Evolutionary conservation across 1,140 invertebrate genomes (phyloP).

Genomic region (Caenorhabditis remanei): DNA sequence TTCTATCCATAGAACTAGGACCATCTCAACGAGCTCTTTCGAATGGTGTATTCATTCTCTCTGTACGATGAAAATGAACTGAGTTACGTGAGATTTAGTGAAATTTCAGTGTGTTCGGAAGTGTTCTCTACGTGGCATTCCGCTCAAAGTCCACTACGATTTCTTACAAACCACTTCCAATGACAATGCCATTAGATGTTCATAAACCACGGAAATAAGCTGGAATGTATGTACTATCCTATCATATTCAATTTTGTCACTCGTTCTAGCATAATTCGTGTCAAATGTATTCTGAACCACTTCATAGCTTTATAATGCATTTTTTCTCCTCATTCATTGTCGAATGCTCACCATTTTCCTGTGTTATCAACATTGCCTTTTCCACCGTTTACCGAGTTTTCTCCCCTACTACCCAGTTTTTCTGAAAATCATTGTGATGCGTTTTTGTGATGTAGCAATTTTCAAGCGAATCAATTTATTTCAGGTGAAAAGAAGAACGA

Average conservation of each 20-base stretch:
- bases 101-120: constrained; percentile 73
- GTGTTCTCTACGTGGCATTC: constrained; percentile 77
- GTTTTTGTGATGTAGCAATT: background rate
- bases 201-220: constrained; percentile 1
- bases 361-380: constrained; percentile 41
- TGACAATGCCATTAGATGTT: constrained; percentile 30
- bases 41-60: too few relatives aligned
- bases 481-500: background rate
- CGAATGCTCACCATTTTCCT: background rate
- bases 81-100: too few relatives aligned
- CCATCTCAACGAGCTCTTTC: too few relatives aligned
- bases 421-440: background rate
- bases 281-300: too few relatives aligned
- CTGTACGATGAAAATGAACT: too few relatives aligned
- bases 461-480: constrained; percentile 33
- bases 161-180: constrained; percentile 40
- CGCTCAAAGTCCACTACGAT: constrained; percentile 68
- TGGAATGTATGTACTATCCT: background rate
- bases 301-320: constrained; percentile 33
- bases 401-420: background rate
- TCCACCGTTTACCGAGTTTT: constrained; percentile 1
- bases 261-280: constrained; percentile 28
- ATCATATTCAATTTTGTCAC: background rate
- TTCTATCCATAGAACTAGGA: too few relatives aligned
- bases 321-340: background rate